These are phyloP conservation scores for Hybognathus amarus DNA, from an alignment of 2,797 vertebrate species.

Conservation along the genomic window DNA sequence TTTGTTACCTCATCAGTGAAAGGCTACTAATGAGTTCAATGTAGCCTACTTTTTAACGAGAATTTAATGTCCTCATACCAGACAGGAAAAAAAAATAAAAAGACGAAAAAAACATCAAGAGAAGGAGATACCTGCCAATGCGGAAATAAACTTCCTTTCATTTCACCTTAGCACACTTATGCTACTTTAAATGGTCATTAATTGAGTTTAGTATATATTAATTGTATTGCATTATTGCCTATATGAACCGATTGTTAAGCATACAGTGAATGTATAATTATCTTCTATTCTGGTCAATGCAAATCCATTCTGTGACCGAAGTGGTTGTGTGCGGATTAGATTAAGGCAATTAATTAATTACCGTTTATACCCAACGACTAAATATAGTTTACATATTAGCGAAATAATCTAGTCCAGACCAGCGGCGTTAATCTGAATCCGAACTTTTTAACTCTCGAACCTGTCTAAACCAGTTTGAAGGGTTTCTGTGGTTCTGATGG, in stretches of 20 bases:
- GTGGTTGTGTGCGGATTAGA: slow-evolving; percentile 1
- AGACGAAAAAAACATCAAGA: not conserved
- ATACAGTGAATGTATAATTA: not conserved
- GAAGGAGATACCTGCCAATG: slow-evolving; percentile 22
- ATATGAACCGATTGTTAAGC: too few relatives aligned
- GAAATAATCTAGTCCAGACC: slow-evolving; percentile 9
- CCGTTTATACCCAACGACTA: not conserved
- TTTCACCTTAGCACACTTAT: slow-evolving; percentile 5
- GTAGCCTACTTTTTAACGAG: not conserved
- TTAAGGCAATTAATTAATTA: slow-evolving; percentile 15
- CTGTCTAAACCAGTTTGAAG: slow-evolving; percentile 11
- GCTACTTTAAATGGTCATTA: not conserved
- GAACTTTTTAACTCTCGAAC: not conserved
- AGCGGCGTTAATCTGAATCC: slow-evolving; percentile 21
- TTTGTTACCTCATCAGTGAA: slow-evolving; percentile 2
- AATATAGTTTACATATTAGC: slow-evolving; percentile 4
- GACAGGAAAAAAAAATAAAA: not conserved
- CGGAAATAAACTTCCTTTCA: slow-evolving; percentile 48
- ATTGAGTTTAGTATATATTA: not conserved
- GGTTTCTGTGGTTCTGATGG: not conserved
- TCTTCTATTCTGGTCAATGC: not conserved
- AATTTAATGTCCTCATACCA: not conserved
- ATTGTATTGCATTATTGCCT: not conserved
- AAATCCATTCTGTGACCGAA: not conserved
- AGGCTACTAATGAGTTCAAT: not conserved